A percentile compares a stretch with the other conserved stretches of the same genome.
phyloP scores from a whole-genome alignment of 2,113 vertebrate species.

The Rhipidura dahli region DNA sequence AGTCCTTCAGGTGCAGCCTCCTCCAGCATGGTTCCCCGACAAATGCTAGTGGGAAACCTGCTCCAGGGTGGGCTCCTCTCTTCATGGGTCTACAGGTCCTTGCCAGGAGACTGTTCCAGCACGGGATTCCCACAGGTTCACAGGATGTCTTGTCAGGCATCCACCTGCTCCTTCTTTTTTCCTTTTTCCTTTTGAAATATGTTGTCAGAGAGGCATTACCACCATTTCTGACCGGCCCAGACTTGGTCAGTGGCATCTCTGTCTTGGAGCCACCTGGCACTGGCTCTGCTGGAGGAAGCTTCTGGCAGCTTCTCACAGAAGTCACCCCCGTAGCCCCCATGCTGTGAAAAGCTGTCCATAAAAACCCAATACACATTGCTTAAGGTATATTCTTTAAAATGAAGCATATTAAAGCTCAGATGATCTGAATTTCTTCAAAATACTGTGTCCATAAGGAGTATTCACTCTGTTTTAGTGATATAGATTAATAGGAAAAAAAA shows the following conservation, averaged over 20 bases:
- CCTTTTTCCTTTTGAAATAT: neutral
- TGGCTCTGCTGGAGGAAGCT: neutral
- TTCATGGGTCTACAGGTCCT: neutral
- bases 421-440: neutral
- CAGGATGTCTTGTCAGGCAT: neutral
- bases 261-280: neutral
- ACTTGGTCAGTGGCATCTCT: neutral
- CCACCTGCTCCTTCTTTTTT: neutral
- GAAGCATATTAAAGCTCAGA: neutral
- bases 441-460: neutral
- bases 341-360: neutral
- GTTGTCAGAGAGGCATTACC: fast-evolving
- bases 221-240: neutral
- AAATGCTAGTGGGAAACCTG: neutral
- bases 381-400: neutral
- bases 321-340: neutral
- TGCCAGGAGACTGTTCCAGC: neutral
- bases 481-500: neutral
- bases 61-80: neutral
- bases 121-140: neutral
- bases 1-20: neutral
- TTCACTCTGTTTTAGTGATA: neutral
- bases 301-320: neutral
- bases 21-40: neutral
- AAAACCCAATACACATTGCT: neutral